A percentile compares a stretch with the other conserved stretches of the same genome.
Conservation (phyloP, 2,113 vertebrate genomes). For the Clarias gariepinus region DNA sequence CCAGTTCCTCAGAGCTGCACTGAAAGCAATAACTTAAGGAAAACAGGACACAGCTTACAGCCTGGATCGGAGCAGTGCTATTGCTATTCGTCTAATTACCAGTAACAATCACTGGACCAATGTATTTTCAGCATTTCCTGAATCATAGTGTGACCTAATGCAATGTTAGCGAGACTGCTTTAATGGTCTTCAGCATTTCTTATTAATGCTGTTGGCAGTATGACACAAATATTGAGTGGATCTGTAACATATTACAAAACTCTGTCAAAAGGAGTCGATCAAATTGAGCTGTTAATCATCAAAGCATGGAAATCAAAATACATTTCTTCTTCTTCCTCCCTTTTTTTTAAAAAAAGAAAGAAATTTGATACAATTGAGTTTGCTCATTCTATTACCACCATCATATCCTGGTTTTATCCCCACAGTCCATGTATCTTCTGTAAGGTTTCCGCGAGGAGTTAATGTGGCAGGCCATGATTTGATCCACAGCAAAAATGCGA, state of each 20-base stretch:
- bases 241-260: constrained; percentile 29
- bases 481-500: constrained; percentile 68
- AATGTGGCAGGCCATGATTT: constrained; percentile 64
- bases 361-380: neutral
- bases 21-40: constrained; percentile 45
- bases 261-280: neutral
- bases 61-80: constrained; percentile 29
- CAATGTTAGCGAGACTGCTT: constrained; percentile 2
- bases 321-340: neutral
- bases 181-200: constrained; percentile 6
- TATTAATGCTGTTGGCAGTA: constrained; percentile 24
- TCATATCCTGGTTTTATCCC: neutral
- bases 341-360: neutral
- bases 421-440: neutral
- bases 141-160: constrained; percentile 29
- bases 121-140: constrained; percentile 10
- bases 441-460: constrained; percentile 54
- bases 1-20: constrained; percentile 31
- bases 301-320: neutral
- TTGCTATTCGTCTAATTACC: constrained; percentile 30
- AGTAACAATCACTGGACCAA: constrained; percentile 33
- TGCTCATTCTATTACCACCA: neutral
- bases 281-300: neutral
- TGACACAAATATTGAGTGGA: neutral
- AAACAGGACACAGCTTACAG: constrained; percentile 30